Conservation (phyloP, 2,888 invertebrate species). For the Cistogaster globosa region DNA sequence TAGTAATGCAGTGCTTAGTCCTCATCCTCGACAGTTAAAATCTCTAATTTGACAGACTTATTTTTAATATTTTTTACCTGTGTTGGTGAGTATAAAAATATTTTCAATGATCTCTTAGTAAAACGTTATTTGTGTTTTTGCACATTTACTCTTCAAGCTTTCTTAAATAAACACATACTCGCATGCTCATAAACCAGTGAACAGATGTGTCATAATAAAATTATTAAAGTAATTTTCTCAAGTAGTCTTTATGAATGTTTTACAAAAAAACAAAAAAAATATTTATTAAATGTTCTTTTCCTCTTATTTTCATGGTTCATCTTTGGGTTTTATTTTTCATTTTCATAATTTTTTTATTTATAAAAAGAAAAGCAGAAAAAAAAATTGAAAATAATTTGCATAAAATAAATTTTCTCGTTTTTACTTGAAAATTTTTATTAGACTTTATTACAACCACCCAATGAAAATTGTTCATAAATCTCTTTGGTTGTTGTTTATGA, state of each 20-base stretch:
- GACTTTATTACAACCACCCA: constrained; percentile 68
- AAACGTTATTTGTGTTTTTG: too few relatives aligned
- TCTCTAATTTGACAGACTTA: too few relatives aligned
- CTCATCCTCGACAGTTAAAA: too few relatives aligned
- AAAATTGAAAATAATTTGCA: constrained; percentile 76
- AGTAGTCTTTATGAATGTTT: constrained; percentile 54
- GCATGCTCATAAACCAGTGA: background rate
- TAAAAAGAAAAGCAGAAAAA: constrained; percentile 6
- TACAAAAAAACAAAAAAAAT: constrained; percentile 23
- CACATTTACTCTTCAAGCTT: too few relatives aligned
- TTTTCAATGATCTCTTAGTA: too few relatives aligned
- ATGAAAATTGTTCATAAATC: constrained; percentile 74
- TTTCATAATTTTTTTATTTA: constrained; percentile 40
- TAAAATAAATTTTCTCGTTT: constrained; percentile 77
- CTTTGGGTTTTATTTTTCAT: constrained; percentile 14
- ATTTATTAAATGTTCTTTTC: constrained; percentile 45
- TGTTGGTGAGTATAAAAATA: too few relatives aligned
- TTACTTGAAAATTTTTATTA: constrained; percentile 71
- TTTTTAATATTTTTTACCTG: too few relatives aligned
- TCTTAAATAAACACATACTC: background rate
- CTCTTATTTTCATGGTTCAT: constrained; percentile 50
- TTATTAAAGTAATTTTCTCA: constrained; percentile 56
- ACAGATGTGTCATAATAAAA: constrained; percentile 32
- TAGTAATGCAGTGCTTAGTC: too few relatives aligned
- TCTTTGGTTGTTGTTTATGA: constrained; percentile 61